Conservation (phyloP, 37 sponge, comb jelly and placozoan species). For the Beroe forskalii region DNA sequence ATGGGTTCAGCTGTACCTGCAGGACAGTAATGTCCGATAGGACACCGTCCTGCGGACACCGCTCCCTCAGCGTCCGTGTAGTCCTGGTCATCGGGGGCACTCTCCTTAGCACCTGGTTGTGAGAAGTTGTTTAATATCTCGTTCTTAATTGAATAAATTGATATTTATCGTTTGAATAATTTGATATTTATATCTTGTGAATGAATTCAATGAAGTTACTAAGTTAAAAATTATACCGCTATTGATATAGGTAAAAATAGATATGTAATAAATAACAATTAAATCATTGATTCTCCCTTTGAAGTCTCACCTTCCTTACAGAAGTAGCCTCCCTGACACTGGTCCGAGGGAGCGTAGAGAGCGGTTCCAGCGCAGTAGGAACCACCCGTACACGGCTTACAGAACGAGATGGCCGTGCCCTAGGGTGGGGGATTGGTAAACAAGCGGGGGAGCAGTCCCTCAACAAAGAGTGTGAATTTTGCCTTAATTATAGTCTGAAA, state of each 20-base stretch:
- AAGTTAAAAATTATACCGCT: too few relatives aligned
- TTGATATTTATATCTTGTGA: too few relatives aligned
- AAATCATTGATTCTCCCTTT: too few relatives aligned
- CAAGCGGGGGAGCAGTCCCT: too few relatives aligned
- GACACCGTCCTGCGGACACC: slow-evolving; percentile 4
- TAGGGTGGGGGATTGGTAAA: too few relatives aligned
- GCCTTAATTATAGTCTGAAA: too few relatives aligned
- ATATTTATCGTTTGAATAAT: too few relatives aligned
- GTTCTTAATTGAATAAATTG: too few relatives aligned
- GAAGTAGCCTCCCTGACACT: slow-evolving; percentile 6
- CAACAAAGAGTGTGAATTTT: too few relatives aligned
- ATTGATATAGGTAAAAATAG: too few relatives aligned
- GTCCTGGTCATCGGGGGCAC: neutral
- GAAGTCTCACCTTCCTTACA: slow-evolving; percentile 5
- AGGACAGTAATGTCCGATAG: slow-evolving; percentile 43
- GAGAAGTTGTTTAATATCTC: too few relatives aligned
- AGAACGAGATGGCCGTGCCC: neutral
- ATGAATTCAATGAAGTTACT: too few relatives aligned
- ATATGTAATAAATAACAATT: neutral
- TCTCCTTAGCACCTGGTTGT: slow-evolving; percentile 7
- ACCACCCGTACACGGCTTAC: slow-evolving; percentile 24
- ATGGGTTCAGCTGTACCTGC: neutral
- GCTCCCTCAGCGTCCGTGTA: neutral
- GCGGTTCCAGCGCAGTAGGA: slow-evolving; percentile 6
- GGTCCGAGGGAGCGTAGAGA: neutral